Conservation (phyloP, 2,113 vertebrate species). For the Pachyramphus minor region DNA sequence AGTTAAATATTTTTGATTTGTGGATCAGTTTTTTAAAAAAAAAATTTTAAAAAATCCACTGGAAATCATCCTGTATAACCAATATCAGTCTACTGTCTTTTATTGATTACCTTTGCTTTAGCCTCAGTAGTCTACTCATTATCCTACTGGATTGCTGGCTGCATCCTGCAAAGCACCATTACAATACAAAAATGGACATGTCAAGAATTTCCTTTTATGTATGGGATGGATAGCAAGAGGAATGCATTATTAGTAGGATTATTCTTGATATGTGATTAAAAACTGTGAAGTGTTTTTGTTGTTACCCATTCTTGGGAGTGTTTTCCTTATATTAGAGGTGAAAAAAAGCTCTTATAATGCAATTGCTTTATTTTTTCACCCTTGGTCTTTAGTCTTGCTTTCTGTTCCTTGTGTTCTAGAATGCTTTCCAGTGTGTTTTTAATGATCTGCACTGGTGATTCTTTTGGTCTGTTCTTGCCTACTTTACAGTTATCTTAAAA, state of each 20-base stretch:
- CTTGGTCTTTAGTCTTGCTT: not conserved
- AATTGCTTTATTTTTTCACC: not conserved
- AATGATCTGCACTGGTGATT: not conserved
- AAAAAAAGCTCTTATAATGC: not conserved
- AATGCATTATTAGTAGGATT: not conserved
- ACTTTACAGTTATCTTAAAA: not conserved
- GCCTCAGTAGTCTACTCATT: not conserved
- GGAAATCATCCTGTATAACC: not conserved
- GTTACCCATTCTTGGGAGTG: not conserved
- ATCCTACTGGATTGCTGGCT: not conserved
- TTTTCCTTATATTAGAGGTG: not conserved
- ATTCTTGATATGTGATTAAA: fast-evolving
- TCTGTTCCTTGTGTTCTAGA: not conserved
- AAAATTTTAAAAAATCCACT: not conserved
- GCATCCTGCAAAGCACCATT: not conserved
- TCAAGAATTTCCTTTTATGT: not conserved
- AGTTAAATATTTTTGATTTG: not conserved
- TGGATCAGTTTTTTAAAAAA: not conserved
- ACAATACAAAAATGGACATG: not conserved
- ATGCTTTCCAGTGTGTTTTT: not conserved
- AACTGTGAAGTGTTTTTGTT: not conserved
- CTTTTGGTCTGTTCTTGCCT: not conserved
- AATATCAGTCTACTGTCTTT: not conserved
- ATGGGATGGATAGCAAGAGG: not conserved
- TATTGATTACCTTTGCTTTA: not conserved